Conservation (phyloP, 2,797 vertebrate genomes). For the Hipposideros larvatus region DNA sequence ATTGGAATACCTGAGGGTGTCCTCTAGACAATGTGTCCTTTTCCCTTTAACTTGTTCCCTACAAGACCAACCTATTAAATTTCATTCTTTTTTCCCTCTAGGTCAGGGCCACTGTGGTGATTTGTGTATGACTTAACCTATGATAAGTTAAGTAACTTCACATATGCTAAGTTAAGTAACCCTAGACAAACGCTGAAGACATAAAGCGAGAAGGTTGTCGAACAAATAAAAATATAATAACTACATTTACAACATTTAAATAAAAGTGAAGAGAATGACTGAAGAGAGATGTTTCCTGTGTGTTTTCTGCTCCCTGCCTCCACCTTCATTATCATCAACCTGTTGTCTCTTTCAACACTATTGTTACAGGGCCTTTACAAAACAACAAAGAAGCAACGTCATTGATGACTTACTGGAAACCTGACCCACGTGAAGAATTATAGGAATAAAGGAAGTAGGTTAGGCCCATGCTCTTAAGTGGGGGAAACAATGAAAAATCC, state of each 20-base stretch:
- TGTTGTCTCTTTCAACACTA: neutral
- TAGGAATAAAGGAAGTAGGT: neutral
- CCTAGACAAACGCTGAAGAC: neutral
- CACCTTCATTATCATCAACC: neutral
- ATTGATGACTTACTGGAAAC: neutral
- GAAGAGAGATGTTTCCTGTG: neutral
- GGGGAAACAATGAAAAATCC: slow-evolving; percentile 41
- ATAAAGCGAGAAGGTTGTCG: neutral
- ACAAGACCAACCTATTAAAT: neutral
- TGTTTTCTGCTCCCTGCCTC: neutral
- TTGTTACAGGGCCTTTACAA: neutral
- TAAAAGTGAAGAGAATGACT: neutral
- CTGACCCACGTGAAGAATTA: neutral
- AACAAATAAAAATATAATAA: neutral
- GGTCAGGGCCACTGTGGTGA: neutral
- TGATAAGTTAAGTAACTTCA: neutral
- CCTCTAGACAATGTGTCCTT: neutral
- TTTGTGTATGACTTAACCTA: neutral
- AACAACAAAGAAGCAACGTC: neutral
- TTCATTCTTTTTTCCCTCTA: neutral
- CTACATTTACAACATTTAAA: neutral
- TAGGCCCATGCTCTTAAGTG: neutral
- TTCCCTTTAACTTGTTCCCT: neutral
- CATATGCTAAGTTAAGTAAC: neutral
- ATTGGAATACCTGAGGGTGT: neutral